These are phyloP conservation scores for Leptura quadrifasciata DNA, from an alignment of 2,888 invertebrate genomes.

Conservation along the genomic window DNA sequence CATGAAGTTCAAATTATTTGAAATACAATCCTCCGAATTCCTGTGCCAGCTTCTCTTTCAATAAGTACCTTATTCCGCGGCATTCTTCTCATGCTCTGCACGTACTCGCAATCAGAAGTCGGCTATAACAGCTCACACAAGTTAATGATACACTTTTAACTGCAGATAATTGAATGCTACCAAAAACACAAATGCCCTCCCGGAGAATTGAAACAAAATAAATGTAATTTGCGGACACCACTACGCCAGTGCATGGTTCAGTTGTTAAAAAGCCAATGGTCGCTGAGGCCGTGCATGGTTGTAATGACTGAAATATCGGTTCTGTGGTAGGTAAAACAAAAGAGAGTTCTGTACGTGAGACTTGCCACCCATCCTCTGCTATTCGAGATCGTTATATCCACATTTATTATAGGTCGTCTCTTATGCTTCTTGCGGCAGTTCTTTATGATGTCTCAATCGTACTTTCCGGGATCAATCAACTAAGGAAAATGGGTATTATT, in stretches of 20 bases:
- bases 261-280: slow-evolving; percentile 6
- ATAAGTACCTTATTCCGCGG: neutral
- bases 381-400: slow-evolving; percentile 60
- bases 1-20: too few species aligned
- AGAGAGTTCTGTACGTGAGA: slow-evolving; percentile 53
- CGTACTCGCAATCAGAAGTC: slow-evolving; percentile 7
- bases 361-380: slow-evolving; percentile 58
- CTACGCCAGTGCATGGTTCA: neutral
- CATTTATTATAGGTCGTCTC: slow-evolving; percentile 55
- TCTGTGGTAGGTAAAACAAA: slow-evolving; percentile 54
- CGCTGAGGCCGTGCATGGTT: slow-evolving; percentile 14
- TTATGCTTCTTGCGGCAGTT: slow-evolving; percentile 52
- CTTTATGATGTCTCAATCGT: slow-evolving; percentile 64
- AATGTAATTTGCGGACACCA: slow-evolving; percentile 29
- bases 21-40: too few species aligned
- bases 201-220: neutral
- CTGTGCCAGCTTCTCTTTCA: too few species aligned
- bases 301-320: slow-evolving; percentile 49
- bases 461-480: slow-evolving; percentile 53
- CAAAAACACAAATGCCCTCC: slow-evolving; percentile 13
- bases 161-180: slow-evolving; percentile 21
- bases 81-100: neutral
- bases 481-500: slow-evolving; percentile 43
- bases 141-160: slow-evolving; percentile 21
- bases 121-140: neutral